Evolutionary conservation across 1,140 invertebrate species (phyloP).

Genomic region (Drosophila nigrodunni): DNA sequence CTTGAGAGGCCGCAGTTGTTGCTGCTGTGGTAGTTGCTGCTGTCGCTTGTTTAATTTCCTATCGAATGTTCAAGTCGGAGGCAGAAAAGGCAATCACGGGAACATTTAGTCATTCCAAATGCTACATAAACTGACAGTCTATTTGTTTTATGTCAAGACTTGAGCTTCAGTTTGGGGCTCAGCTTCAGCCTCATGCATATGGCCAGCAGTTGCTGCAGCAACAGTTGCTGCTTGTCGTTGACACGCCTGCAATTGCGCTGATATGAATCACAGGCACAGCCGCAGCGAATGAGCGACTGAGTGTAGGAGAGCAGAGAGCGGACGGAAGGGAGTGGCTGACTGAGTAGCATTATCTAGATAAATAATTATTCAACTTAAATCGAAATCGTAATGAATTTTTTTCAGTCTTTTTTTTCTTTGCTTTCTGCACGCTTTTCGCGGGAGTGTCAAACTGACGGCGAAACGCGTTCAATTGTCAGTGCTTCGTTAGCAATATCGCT

Average conservation of each 20-base stretch:
- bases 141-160: slow-evolving; percentile 77
- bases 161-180: slow-evolving; percentile 43
- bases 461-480: slow-evolving; percentile 71
- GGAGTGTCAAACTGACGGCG: slow-evolving; percentile 81
- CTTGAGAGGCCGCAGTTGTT: slow-evolving; percentile 1
- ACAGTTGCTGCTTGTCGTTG: slow-evolving; percentile 55
- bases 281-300: slow-evolving; percentile 1
- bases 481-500: slow-evolving; percentile 79
- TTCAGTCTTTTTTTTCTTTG: neutral
- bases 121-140: slow-evolving; percentile 81
- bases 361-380: slow-evolving; percentile 83
- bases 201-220: slow-evolving; percentile 11
- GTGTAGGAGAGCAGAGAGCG: slow-evolving; percentile 11
- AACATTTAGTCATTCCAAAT: slow-evolving; percentile 78
- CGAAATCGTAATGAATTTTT: slow-evolving; percentile 83
- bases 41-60: slow-evolving; percentile 18
- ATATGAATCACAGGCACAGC: slow-evolving; percentile 69
- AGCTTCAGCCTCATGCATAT: slow-evolving; percentile 24
- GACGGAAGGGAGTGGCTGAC: slow-evolving; percentile 7
- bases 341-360: slow-evolving; percentile 80
- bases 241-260: slow-evolving; percentile 77
- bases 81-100: slow-evolving; percentile 61
- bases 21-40: neutral
- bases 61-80: slow-evolving; percentile 42
- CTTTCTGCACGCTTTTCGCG: slow-evolving; percentile 39